A percentile compares a stretch with the other conserved stretches of the same genome.
phyloP scores from a whole-genome alignment of 2,888 invertebrate genomes.

The Tubulanus polymorphus region DNA sequence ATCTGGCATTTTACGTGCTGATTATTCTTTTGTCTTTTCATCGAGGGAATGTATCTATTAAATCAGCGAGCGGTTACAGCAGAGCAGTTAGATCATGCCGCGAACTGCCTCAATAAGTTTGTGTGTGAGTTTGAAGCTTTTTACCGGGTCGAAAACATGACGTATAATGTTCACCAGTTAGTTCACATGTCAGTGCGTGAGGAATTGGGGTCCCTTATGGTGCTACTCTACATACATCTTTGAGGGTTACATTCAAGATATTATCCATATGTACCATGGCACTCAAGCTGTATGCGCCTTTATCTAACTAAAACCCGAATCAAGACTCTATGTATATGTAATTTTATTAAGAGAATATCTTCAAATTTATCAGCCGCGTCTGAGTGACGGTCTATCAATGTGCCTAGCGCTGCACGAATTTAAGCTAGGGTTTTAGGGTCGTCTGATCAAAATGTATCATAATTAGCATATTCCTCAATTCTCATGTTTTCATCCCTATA shows the following conservation, averaged over 20 bases:
- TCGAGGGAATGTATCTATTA: background rate
- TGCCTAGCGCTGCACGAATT: too few relatives aligned
- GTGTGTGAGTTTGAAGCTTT: background rate
- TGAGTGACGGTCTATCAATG: too few relatives aligned
- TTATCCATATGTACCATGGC: background rate
- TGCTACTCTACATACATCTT: background rate
- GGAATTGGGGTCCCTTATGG: background rate
- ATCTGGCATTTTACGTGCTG: too few relatives aligned
- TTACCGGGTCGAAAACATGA: background rate
- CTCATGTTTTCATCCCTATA: too few relatives aligned
- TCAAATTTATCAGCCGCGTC: too few relatives aligned
- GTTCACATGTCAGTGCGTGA: background rate
- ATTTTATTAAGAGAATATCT: too few relatives aligned
- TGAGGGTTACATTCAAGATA: background rate
- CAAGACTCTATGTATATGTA: too few relatives aligned
- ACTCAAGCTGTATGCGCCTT: background rate
- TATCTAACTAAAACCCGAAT: too few relatives aligned
- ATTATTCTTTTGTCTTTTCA: too few relatives aligned
- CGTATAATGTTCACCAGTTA: conserved; percentile 8
- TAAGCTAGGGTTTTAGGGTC: too few relatives aligned
- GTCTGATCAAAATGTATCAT: too few relatives aligned
- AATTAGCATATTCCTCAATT: too few relatives aligned
- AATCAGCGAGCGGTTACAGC: background rate
- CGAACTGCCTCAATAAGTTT: background rate
- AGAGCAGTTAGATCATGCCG: background rate